Evolutionary conservation across 2,888 invertebrate genomes (phyloP).

Genomic region (Azorinus chamasolen): DNA sequence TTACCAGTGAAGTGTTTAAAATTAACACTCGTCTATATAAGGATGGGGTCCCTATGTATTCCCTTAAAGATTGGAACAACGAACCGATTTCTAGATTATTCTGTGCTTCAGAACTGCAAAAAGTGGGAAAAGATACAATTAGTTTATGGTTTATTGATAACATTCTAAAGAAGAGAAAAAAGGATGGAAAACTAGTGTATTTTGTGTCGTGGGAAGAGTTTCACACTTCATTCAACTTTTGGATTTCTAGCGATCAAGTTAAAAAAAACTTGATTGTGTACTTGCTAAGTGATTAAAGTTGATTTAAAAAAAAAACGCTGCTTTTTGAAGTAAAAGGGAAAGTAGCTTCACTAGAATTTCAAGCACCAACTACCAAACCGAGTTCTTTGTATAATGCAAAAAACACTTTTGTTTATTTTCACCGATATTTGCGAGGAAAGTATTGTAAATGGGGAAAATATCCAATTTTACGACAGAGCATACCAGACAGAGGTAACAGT

Average conservation of each 20-base stretch:
- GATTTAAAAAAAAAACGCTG: neutral
- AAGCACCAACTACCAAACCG: neutral
- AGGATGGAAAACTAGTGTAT: slow-evolving; percentile 6
- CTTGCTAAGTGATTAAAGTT: slow-evolving; percentile 2
- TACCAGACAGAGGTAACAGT: no score
- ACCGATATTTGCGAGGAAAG: no score
- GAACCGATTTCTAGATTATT: slow-evolving; percentile 27
- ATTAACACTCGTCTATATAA: slow-evolving; percentile 17
- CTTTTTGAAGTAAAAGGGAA: neutral
- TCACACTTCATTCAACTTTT: slow-evolving; percentile 7
- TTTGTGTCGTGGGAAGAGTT: slow-evolving; percentile 10
- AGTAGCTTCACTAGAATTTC: neutral
- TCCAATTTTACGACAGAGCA: no score
- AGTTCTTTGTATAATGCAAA: no score
- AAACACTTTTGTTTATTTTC: no score
- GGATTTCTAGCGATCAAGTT: slow-evolving; percentile 10
- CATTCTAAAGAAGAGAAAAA: slow-evolving; percentile 12
- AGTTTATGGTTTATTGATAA: slow-evolving; percentile 20
- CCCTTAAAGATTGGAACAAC: slow-evolving; percentile 22
- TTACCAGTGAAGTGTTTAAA: slow-evolving; percentile 32
- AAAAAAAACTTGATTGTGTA: slow-evolving; percentile 12
- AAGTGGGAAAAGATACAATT: slow-evolving; percentile 25
- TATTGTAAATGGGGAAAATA: no score
- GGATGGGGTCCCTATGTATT: slow-evolving; percentile 38
- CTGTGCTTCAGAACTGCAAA: slow-evolving; percentile 36